These are phyloP conservation scores for Himalopsyche anomala DNA, from an alignment of 2,888 invertebrate species.

Conservation along the genomic window DNA sequence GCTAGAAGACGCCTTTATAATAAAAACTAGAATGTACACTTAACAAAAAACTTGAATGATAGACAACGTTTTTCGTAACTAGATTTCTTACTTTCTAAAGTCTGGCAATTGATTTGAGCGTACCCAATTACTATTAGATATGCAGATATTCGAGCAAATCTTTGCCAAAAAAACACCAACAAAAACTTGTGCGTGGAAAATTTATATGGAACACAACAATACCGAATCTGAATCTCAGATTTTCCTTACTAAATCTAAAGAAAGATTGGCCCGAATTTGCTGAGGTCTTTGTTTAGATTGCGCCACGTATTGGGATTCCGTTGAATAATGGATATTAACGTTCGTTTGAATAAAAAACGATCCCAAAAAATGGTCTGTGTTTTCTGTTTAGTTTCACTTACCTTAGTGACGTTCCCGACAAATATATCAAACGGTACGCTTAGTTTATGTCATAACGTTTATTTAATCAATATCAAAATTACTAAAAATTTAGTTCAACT, in stretches of 20 bases:
- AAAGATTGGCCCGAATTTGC: conserved; percentile 31
- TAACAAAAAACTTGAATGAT: no score
- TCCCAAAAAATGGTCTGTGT: conserved; percentile 29
- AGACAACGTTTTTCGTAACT: no score
- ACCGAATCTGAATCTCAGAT: conserved; percentile 25
- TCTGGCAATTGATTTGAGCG: not conserved
- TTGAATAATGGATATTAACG: conserved; percentile 34
- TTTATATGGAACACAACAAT: not conserved
- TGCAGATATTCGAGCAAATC: not conserved
- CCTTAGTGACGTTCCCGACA: not conserved
- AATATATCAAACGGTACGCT: no score
- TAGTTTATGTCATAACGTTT: no score
- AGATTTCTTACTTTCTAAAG: no score
- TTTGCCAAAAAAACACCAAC: not conserved
- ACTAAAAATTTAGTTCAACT: no score
- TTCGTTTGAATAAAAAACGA: conserved; percentile 30
- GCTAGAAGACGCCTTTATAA: no score
- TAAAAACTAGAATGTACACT: no score
- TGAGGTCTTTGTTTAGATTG: conserved; percentile 26
- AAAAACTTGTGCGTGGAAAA: not conserved
- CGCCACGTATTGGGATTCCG: conserved; percentile 26
- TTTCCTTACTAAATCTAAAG: conserved; percentile 25
- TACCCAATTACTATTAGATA: not conserved
- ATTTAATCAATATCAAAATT: no score
- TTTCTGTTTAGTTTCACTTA: conserved; percentile 30